Evolutionary conservation across 2,113 vertebrate species (phyloP).

Genomic region (Macaca mulatta): DNA sequence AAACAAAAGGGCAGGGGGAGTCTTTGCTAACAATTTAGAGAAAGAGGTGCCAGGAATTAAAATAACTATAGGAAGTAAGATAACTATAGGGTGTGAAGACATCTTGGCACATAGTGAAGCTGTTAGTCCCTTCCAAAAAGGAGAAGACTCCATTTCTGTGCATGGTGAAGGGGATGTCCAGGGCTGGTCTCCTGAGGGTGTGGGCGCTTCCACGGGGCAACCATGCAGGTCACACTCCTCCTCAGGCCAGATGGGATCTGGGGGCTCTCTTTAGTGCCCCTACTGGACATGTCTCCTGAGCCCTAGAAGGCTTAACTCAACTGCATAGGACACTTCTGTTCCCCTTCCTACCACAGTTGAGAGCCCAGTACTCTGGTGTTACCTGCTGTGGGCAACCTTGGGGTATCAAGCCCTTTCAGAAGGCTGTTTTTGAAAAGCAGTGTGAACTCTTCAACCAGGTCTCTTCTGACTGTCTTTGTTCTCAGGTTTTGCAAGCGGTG

Average conservation of each 20-base stretch:
- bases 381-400: neutral
- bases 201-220: neutral
- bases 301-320: neutral
- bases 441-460: neutral
- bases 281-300: neutral
- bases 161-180: neutral
- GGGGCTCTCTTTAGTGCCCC: neutral
- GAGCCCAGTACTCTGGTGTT: neutral
- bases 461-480: neutral
- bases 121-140: neutral
- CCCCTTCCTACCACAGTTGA: neutral
- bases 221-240: neutral
- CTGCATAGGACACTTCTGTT: neutral
- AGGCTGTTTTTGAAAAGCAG: neutral
- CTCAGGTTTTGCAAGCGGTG: constrained; percentile 88
- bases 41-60: neutral
- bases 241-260: too few relatives aligned
- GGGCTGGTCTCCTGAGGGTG: neutral
- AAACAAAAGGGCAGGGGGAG: neutral
- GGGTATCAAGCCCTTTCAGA: neutral
- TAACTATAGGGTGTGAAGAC: neutral
- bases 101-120: rapidly evolving
- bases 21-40: neutral
- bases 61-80: neutral
- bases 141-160: neutral